phyloP scores from a whole-genome alignment of 2,888 invertebrate species.

The Chydorus sphaericus region DNA sequence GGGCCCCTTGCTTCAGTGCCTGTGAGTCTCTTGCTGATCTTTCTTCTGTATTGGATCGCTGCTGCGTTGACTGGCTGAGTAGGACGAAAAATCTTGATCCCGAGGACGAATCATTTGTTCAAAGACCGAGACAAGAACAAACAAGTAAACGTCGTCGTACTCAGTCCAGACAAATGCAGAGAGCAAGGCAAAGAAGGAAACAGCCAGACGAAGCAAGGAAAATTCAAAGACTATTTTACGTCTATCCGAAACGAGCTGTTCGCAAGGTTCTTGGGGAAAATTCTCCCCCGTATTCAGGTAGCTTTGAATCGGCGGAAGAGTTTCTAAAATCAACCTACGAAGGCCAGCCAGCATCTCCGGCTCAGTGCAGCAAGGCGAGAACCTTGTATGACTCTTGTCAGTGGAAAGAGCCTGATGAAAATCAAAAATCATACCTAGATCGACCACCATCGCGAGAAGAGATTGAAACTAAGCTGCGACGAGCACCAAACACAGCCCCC shows the following conservation, averaged over 20 bases:
- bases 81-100: no score
- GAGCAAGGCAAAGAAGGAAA: no score
- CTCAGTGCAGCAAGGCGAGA: not conserved
- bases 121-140: no score
- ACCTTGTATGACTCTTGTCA: not conserved
- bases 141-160: no score
- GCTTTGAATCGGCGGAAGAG: not conserved
- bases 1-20: no score
- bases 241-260: not conserved
- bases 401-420: not conserved
- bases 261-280: not conserved
- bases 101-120: no score
- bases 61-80: no score
- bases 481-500: not conserved
- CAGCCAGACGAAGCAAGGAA: no score
- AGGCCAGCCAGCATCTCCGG: not conserved
- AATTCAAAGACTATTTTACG: not conserved
- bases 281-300: not conserved
- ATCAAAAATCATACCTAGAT: not conserved
- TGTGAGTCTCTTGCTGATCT: no score
- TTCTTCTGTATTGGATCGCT: no score
- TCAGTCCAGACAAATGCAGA: no score
- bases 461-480: not conserved
- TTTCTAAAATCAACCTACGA: not conserved
- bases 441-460: not conserved